Conservation (phyloP, 1,140 invertebrate genomes). For the Atta texana region DNA sequence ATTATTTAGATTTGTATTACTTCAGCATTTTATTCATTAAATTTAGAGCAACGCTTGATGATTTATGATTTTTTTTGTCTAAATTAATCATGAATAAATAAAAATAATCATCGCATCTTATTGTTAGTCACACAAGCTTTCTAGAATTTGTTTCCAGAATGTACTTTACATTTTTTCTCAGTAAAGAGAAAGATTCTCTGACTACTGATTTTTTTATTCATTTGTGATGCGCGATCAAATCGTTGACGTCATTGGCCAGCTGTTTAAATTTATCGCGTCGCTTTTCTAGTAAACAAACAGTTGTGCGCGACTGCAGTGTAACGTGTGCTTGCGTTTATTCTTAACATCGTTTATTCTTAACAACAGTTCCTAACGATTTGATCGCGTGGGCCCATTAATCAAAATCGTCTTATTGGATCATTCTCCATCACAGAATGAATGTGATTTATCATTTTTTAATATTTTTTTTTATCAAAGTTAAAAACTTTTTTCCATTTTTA, state of each 20-base stretch:
- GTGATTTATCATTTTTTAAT: neutral
- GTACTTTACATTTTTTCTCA: neutral
- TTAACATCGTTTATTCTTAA: conserved; percentile 71
- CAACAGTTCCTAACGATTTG: conserved; percentile 62
- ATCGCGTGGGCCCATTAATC: conserved; percentile 42
- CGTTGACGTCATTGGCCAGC: conserved; percentile 62
- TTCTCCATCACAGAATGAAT: neutral
- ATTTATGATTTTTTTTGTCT: neutral
- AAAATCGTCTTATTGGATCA: conserved; percentile 39
- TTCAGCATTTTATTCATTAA: neutral
- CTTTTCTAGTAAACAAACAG: conserved; percentile 50
- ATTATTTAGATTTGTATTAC: neutral
- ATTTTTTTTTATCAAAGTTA: conserved; percentile 18
- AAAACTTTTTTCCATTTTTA: neutral
- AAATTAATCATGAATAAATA: neutral
- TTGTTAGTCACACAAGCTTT: neutral
- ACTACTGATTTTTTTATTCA: conserved; percentile 1
- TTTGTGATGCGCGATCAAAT: conserved; percentile 40
- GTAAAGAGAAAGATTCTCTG: conserved; percentile 17
- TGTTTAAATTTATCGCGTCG: conserved; percentile 36
- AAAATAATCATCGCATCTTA: conserved; percentile 9
- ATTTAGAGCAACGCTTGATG: neutral
- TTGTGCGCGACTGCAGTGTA: conserved; percentile 7
- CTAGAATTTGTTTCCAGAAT: neutral
- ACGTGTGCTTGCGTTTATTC: conserved; percentile 62